Base-by-base conservation (phyloP, 2,888 invertebrate species). In the Pasiphila rectangulata region DNA sequence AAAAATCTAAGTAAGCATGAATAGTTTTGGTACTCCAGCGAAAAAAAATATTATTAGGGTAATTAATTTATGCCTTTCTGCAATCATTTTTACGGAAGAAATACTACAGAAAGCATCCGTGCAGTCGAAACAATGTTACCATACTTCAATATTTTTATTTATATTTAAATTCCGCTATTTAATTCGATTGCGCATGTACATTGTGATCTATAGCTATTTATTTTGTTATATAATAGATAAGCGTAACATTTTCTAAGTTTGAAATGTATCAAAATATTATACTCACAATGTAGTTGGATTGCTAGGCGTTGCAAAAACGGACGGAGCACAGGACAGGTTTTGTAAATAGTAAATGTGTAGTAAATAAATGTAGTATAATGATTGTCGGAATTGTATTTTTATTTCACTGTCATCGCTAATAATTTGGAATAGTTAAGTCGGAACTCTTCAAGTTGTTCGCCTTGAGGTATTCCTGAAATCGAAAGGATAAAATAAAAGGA, bases 61-160 rank as follows among this genome's bases (percentile, higher is more conserved):
- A 75, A 74, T 72, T 67, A 75, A 70, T 71, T 72, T 66, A 43
- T 59, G 72, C 72, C 69, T 79, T 83, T 84, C 80, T 84, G 77
- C 83, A 85, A 86, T 86, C 84, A 86, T 83, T 84, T 84, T 81
- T 78, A 80, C 69, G 72, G 67, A 66, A 61, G 56, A 76, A 79
- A 75, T 82, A 79, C 75, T 79, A 79, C 75, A 74, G 75, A 78
- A 78, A 75, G 78, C 72, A 70, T 56, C 50, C 46, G 64, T 71
- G 63, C 65, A 67, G 76, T 75, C 64, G 65, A 56, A 50, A 64
- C 51, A 46, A 55, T 56, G 52, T 64, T 64, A 25, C 13, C 34
- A 34, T n/a, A 4, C 5, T 30, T 17, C 9, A 6, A 19, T 9
- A 32, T 25, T 9, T 13, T 4, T n/a, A n/a, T 9, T 7, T 5